Base-by-base conservation (phyloP, 92 coral and sea anemone species). In the Metridium senile region DNA sequence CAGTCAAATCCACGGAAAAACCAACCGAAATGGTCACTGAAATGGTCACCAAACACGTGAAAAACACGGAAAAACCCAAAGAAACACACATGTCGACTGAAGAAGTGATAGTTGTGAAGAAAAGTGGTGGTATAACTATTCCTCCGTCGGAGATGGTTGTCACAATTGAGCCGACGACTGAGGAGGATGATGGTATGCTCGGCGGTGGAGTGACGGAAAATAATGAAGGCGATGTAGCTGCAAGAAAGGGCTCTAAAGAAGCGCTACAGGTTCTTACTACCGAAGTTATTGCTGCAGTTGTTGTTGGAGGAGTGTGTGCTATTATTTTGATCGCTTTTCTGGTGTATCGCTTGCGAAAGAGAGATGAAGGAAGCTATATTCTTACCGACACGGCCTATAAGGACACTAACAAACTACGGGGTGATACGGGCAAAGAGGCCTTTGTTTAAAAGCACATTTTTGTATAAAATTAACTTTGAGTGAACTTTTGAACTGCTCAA, bases 281-380 rank as follows among this genome's bases (percentile, higher is more conserved):
- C 34, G 98, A 95, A 86, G 98, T 95, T 6, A 88, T 89, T 26
- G 97, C 97, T 16, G 98, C 97, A 11, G 97, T 95, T 35, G 93
- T 92, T 35, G 98, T 90, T 51, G 97, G 98, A 46, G 98, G 98
- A n/a, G 88, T 95, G 11, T 93, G 97, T 64, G 98, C 98, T 0
- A 86, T 95, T 11, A 88, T 95, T 31, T 75, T 95, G 66, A 95
- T 95, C 19, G 98, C 97, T 9, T 95, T 95, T 90, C 85, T 95
- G 8, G 97, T 95, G 29, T 95, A 95, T 81, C 93, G 98, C 17
- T 76, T 95, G 72, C 89, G 97, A 72, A 95, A 95, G 53, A 68
- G 93, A 78, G 98, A 95, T 66, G 98, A 95, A 81, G 98, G 98
- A 31, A 92, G 97, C 66, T 95, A 95, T 74, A 84, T 87, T 10